These are phyloP conservation scores for Remorina albescens DNA, from an alignment of 2,797 vertebrate genomes.

Conservation along the genomic window DNA sequence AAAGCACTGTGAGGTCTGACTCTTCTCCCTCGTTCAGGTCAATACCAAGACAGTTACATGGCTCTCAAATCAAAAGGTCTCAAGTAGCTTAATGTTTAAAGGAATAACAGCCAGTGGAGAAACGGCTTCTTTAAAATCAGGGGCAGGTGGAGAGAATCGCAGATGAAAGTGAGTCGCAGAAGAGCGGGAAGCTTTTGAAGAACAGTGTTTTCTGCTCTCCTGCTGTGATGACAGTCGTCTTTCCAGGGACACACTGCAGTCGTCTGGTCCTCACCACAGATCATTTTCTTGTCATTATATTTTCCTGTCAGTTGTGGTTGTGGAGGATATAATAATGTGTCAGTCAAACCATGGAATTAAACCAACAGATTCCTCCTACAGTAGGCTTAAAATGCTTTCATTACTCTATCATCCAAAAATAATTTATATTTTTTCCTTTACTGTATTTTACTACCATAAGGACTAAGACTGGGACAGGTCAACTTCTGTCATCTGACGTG, in stretches of 20 bases:
- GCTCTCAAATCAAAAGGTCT: constrained; percentile 51
- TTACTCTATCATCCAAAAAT: background rate
- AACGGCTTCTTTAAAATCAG: background rate
- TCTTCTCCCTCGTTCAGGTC: constrained; percentile 30
- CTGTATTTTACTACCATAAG: no score
- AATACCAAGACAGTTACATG: constrained; percentile 18
- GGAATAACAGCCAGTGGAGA: constrained; percentile 30
- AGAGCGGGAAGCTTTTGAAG: background rate
- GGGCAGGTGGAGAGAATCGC: constrained; percentile 13
- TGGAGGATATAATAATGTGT: background rate
- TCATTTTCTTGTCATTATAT: constrained; percentile 2
- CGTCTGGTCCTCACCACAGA: background rate
- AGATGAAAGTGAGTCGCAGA: constrained; percentile 22
- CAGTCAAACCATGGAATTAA: background rate
- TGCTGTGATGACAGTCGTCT: background rate
- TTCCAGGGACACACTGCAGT: background rate
- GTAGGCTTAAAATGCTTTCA: background rate
- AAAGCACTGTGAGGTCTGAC: constrained; percentile 16
- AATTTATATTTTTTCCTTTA: no score
- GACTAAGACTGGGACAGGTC: no score
- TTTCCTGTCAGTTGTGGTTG: background rate
- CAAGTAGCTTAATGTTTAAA: constrained; percentile 48
- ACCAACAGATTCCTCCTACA: background rate
- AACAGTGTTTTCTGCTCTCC: background rate
- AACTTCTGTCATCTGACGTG: background rate